A percentile compares a stretch with the other conserved stretches of the same genome.
Conservation (phyloP, 2,797 vertebrate genomes). For the Cryptoblepharus egeriae region DNA sequence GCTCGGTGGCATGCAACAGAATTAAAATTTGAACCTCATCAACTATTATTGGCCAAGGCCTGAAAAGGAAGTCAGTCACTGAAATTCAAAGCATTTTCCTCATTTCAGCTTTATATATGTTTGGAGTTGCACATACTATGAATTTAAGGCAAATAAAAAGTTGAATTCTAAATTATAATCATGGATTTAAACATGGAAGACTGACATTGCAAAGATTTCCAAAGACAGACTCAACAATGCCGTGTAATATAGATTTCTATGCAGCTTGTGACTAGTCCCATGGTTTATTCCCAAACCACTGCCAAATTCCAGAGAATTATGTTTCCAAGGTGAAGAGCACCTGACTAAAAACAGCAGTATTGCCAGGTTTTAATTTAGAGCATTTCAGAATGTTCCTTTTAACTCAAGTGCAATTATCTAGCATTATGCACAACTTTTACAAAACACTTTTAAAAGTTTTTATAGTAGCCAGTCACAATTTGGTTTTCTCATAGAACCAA, state of each 20-base stretch:
- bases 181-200: too few species aligned
- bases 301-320: slow-evolving; percentile 58
- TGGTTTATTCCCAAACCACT: slow-evolving; percentile 31
- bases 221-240: rapidly evolving
- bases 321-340: slow-evolving; percentile 52
- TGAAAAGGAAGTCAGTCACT: neutral
- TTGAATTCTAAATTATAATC: too few species aligned
- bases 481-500: neutral
- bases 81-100: neutral
- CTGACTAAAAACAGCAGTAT: slow-evolving; percentile 35
- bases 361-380: neutral
- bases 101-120: too few species aligned
- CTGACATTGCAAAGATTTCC: neutral
- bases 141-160: too few species aligned
- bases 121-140: too few species aligned
- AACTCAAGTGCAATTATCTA: slow-evolving; percentile 8
- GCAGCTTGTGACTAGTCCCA: slow-evolving; percentile 9
- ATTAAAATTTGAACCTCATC: neutral
- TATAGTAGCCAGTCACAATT: neutral
- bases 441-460: too few species aligned
- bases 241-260: slow-evolving; percentile 31
- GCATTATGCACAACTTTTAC: slow-evolving; percentile 18
- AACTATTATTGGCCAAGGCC: neutral
- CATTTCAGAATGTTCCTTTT: slow-evolving; percentile 12
- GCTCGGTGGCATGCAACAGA: neutral